Base-by-base conservation (phyloP, 2,113 vertebrate species). In the Formicarius rufipectus region DNA sequence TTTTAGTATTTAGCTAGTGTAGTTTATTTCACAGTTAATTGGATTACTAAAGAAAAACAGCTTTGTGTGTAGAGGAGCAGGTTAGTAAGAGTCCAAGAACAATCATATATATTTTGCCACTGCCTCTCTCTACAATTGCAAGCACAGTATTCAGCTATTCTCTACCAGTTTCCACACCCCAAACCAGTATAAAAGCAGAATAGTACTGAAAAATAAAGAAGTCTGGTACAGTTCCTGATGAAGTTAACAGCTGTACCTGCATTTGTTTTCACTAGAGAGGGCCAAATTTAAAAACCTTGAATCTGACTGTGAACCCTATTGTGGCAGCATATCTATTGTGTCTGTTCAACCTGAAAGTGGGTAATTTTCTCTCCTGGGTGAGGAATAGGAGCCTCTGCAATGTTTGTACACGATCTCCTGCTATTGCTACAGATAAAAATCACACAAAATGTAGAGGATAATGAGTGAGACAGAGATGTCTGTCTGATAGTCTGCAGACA, bases 11-110 rank as follows among this genome's bases (percentile, higher is more conserved):
- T 77, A 93, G 31, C 8, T 22, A 72, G 20, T 52, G 67, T 73
- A 30, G 45, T 82, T 93, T 97, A 67, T 56, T 94, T 89, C 94
- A 55, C 77, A 90, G 19, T 92, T 33, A 91, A 45, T 2, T 73
- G 23, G 9, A 33, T 59, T 28, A 59, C 52, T 76, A 55, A 92
- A 60, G 63, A 63, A 77, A 87, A 77, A 13, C 69, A 59, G 8
- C 2, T 76, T 60, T 69, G 20, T 31, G 12, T 56, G 9, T 13
- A 60, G 24, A 12, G 5, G 35, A 93, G 31, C 24, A 88, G 7
- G 15, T 56, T 45, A 59, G 13, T 45, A 33, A 86, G 30, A 68
- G 18, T 47, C 21, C 31, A 69, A 55, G 35, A 69, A 4, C 12
- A 55, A 59, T 37, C 6, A 6, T 10, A 35, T 3, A 1, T 37